phyloP scores from a whole-genome alignment of 2,797 vertebrate species.

The Pseudomugil tenellus region DNA sequence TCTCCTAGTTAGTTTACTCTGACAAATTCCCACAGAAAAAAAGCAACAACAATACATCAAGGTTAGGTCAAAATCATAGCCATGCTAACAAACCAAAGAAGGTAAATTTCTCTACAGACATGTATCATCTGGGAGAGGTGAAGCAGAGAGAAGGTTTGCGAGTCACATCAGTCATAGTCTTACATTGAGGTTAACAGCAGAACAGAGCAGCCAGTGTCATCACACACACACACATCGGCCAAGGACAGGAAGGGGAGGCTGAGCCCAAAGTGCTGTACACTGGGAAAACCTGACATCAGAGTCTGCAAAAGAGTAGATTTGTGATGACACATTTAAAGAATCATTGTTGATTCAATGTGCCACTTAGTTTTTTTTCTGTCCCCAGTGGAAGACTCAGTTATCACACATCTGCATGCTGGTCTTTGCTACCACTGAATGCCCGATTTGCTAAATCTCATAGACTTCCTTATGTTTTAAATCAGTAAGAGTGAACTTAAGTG shows the following conservation, averaged over 20 bases:
- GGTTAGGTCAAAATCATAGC: conserved; percentile 38
- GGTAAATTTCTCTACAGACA: conserved; percentile 59
- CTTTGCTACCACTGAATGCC: not conserved
- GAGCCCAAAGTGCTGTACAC: conserved; percentile 28
- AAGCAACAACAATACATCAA: conserved; percentile 17
- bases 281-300: conserved; percentile 34
- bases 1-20: conserved; percentile 47
- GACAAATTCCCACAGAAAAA: conserved; percentile 37
- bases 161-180: conserved; percentile 74
- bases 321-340: conserved; percentile 5
- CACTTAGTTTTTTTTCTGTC: not conserved
- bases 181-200: conserved; percentile 64
- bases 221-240: conserved; percentile 37
- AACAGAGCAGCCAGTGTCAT: conserved; percentile 49
- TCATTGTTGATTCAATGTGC: conserved; percentile 1
- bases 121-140: conserved; percentile 68
- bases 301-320: conserved; percentile 27
- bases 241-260: conserved; percentile 55
- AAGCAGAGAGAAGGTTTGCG: conserved; percentile 52
- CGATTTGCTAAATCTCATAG: not conserved
- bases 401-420: conserved; percentile 20
- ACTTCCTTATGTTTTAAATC: not conserved
- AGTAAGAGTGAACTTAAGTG: not conserved
- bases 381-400: not conserved
- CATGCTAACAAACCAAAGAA: conserved; percentile 31